phyloP scores from a whole-genome alignment of 2,888 invertebrate genomes.

The Drosophila antonietae region DNA sequence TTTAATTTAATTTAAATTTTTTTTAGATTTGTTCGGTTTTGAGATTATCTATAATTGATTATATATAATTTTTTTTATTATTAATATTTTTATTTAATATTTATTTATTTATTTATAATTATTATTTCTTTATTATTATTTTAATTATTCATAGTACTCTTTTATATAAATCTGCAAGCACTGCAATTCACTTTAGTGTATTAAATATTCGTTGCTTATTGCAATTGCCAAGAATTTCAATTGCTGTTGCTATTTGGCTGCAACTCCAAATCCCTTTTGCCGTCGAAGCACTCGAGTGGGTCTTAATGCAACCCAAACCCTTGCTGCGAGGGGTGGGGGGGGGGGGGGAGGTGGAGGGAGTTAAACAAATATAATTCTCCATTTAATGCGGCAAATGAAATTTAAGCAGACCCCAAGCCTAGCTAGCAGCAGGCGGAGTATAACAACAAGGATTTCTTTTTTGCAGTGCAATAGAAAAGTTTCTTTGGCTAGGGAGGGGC shows the following conservation, averaged over 20 bases:
- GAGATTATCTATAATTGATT: too few relatives aligned
- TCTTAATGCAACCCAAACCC: constrained; percentile 37
- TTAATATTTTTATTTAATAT: neutral
- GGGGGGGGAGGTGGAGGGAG: constrained; percentile 17
- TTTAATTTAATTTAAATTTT: neutral
- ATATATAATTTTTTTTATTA: neutral
- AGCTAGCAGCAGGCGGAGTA: neutral
- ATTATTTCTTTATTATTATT: neutral
- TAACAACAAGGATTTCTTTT: constrained; percentile 38
- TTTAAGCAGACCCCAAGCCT: constrained; percentile 41
- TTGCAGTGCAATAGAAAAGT: constrained; percentile 44
- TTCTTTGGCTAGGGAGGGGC: neutral
- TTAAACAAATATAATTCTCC: constrained; percentile 51
- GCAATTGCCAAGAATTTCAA: neutral
- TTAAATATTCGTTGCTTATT: constrained; percentile 2
- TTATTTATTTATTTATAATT: neutral
- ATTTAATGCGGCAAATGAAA: constrained; percentile 62
- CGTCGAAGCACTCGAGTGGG: constrained; percentile 58
- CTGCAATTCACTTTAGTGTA: constrained; percentile 25
- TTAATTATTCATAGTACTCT: too few relatives aligned
- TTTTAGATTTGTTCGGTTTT: too few relatives aligned
- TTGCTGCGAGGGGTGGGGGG: neutral
- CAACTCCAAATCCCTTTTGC: constrained; percentile 27
- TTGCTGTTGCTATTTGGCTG: constrained; percentile 43
- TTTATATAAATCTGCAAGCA: neutral